Evolutionary conservation across 2,888 invertebrate genomes (phyloP).

Genomic region (Zeuzera pyrina): DNA sequence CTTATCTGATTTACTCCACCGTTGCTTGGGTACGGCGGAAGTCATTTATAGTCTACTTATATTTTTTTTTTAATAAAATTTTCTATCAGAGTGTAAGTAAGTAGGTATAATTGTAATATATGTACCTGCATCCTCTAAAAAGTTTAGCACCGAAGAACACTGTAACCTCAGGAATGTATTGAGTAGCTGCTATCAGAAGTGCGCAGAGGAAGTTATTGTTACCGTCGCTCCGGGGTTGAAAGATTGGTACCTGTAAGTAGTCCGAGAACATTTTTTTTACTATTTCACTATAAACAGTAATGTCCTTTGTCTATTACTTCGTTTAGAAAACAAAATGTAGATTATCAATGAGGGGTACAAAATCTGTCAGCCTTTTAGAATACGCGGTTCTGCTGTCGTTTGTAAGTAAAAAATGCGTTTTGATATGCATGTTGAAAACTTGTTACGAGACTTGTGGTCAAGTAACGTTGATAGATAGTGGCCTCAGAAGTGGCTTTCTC

Average conservation of each 20-base stretch:
- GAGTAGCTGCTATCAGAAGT: conserved; percentile 90
- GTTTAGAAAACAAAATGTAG: no score
- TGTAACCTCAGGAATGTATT: conserved; percentile 93
- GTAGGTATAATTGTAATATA: background rate
- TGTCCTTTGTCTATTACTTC: no score
- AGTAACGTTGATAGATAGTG: no score
- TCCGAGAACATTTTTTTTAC: background rate
- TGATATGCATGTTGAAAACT: no score
- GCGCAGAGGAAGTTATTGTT: conserved; percentile 93
- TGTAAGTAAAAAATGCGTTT: no score
- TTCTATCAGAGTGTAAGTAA: no score
- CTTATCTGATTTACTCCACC: background rate
- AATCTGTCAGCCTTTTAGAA: no score
- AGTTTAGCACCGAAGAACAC: conserved; percentile 92
- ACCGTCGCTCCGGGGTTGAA: conserved; percentile 95
- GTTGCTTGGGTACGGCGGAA: background rate
- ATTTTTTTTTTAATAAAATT: background rate
- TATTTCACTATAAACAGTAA: no score
- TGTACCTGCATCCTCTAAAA: conserved; percentile 84
- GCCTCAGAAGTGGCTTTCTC: no score
- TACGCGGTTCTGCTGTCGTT: no score
- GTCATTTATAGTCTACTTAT: background rate
- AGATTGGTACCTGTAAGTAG: conserved; percentile 84
- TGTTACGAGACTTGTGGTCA: no score
- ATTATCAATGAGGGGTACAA: no score